Conservation (phyloP, 2,797 vertebrate genomes). For the Premnoplex brunnescens region DNA sequence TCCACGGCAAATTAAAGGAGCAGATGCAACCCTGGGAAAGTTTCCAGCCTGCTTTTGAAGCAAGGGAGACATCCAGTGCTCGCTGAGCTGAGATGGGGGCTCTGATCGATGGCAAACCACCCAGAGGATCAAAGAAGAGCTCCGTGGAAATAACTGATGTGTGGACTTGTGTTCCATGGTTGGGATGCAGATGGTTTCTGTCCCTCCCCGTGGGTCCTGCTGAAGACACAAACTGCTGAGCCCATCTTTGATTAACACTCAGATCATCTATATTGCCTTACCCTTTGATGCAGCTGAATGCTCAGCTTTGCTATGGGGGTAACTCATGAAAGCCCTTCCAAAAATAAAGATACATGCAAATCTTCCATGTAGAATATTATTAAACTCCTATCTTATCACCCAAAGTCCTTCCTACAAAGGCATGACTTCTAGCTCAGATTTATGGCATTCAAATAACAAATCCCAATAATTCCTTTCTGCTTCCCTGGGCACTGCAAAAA, state of each 20-base stretch:
- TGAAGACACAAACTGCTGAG: background rate
- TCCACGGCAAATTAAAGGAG: slow-evolving; percentile 4
- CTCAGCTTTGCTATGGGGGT: background rate
- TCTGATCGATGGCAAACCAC: slow-evolving; percentile 10
- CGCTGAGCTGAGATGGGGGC: background rate
- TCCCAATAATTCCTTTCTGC: background rate
- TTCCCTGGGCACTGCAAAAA: background rate
- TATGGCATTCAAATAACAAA: background rate
- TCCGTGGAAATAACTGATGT: background rate
- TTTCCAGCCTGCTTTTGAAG: slow-evolving; percentile 37
- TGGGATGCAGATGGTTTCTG: slow-evolving; percentile 2
- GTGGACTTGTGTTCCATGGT: background rate
- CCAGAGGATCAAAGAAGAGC: background rate
- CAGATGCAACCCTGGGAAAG: slow-evolving; percentile 25
- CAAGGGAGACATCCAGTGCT: background rate
- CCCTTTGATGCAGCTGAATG: background rate
- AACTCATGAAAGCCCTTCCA: background rate
- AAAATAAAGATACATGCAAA: background rate
- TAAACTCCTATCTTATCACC: background rate
- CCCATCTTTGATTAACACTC: background rate
- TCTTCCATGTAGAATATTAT: background rate
- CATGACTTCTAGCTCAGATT: background rate
- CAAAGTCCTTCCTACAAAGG: background rate
- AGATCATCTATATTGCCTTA: background rate
- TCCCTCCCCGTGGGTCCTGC: background rate